Evolutionary conservation across 2,797 vertebrate species (phyloP).

Genomic region (Amblyopsis hoosieri): DNA sequence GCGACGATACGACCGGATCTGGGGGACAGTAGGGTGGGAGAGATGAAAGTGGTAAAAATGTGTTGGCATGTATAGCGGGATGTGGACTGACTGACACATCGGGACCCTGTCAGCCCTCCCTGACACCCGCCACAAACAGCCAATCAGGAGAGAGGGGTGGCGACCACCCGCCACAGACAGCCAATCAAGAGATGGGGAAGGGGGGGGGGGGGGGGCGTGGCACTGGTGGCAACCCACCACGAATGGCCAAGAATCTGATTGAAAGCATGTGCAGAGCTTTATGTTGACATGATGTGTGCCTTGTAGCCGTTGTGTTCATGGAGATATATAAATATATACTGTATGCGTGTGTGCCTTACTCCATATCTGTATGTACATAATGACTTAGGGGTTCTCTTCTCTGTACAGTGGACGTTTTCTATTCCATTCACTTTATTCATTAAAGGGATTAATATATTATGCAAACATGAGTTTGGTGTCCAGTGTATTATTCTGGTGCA

Average conservation of each 20-base stretch:
- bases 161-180: too few species aligned
- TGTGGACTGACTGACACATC: neutral
- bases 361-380: conserved; percentile 23
- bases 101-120: too few species aligned
- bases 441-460: conserved; percentile 70
- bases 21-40: conserved; percentile 53
- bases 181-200: too few species aligned
- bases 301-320: neutral
- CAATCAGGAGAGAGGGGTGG: too few species aligned
- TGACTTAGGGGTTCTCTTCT: conserved; percentile 31
- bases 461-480: neutral
- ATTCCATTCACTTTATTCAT: conserved; percentile 38
- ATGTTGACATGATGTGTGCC: conserved; percentile 4
- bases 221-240: too few species aligned
- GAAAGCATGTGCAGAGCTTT: neutral
- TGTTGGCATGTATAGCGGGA: neutral
- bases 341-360: neutral
- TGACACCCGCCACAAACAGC: too few species aligned
- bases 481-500: neutral
- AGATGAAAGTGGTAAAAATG: conserved; percentile 14
- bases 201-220: too few species aligned
- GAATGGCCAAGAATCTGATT: too few species aligned
- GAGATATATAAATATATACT: neutral
- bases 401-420: conserved; percentile 46
- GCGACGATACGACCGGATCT: conserved; percentile 74